These are phyloP conservation scores for Atractosteus spatula DNA, from an alignment of 2,113 vertebrate genomes.

Conservation along the genomic window DNA sequence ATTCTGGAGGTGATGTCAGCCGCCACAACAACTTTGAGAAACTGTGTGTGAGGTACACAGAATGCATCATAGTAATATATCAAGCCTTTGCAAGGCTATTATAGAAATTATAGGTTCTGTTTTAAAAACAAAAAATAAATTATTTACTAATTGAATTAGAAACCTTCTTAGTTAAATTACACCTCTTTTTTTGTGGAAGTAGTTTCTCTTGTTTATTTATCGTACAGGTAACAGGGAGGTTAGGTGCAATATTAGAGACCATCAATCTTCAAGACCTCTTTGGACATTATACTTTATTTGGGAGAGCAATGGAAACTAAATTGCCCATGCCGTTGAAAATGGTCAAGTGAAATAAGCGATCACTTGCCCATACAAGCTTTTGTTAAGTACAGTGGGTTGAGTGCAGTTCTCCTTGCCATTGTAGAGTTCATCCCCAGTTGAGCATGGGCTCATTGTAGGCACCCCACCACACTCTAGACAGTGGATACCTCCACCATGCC, in stretches of 20 bases:
- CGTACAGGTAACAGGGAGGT: background rate
- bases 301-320: too few relatives aligned
- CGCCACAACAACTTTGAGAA: background rate
- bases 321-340: too few relatives aligned
- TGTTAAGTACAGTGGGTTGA: too few relatives aligned
- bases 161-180: background rate
- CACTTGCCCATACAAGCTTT: too few relatives aligned
- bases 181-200: background rate
- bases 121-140: background rate
- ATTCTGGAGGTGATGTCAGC: background rate
- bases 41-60: background rate
- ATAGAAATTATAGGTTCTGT: background rate
- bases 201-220: background rate
- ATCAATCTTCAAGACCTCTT: background rate
- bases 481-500: too few relatives aligned
- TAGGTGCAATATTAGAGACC: background rate
- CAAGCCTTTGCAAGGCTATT: background rate
- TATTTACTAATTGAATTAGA: constrained; percentile 3
- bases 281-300: too few relatives aligned
- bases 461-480: too few relatives aligned
- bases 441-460: too few relatives aligned
- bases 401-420: too few relatives aligned
- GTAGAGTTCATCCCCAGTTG: too few relatives aligned
- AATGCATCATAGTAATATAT: constrained; percentile 2
- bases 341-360: too few relatives aligned